Evolutionary conservation across 2,888 invertebrate species (phyloP).

Genomic region (Hyposoter dolosus): DNA sequence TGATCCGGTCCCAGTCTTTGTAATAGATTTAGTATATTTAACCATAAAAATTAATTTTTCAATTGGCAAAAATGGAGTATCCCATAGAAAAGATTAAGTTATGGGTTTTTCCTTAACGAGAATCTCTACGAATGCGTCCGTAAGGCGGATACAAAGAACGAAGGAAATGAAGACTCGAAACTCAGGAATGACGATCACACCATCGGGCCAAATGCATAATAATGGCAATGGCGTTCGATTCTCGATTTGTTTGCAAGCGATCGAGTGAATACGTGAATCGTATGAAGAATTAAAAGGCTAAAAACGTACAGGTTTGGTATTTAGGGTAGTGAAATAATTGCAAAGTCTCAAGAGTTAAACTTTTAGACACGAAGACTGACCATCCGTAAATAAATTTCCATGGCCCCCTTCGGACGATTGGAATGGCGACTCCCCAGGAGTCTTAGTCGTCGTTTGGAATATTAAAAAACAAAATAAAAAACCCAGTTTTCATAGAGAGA

Average conservation of each 20-base stretch:
- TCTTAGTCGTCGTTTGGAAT: constrained; percentile 41
- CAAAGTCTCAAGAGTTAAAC: neutral
- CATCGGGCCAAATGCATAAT: constrained; percentile 45
- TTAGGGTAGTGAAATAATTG: constrained; percentile 31
- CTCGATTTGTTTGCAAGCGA: neutral
- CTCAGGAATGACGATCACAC: constrained; percentile 46
- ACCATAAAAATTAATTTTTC: too few relatives aligned
- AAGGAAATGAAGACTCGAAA: neutral
- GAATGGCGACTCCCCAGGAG: constrained; percentile 3
- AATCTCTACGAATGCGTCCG: neutral
- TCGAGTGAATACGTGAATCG: constrained; percentile 32
- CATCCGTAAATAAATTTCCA: constrained; percentile 58
- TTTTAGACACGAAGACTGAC: constrained; percentile 30
- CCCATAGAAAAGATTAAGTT: neutral
- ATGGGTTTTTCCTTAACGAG: neutral
- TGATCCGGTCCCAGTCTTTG: too few relatives aligned
- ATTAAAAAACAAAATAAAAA: constrained; percentile 3
- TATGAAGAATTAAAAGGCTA: constrained; percentile 3
- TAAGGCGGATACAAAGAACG: neutral
- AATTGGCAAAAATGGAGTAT: neutral
- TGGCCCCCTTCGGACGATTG: constrained; percentile 23
- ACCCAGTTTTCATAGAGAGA: constrained; percentile 28
- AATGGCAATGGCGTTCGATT: constrained; percentile 39
- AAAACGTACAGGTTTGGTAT: constrained; percentile 30
- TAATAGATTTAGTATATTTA: too few relatives aligned